Percentiles rank a stretch among this genome's conserved stretches.
Evolutionary conservation across 1,140 invertebrate genomes (phyloP).

Genomic region (Leptopilina boulardi): DNA sequence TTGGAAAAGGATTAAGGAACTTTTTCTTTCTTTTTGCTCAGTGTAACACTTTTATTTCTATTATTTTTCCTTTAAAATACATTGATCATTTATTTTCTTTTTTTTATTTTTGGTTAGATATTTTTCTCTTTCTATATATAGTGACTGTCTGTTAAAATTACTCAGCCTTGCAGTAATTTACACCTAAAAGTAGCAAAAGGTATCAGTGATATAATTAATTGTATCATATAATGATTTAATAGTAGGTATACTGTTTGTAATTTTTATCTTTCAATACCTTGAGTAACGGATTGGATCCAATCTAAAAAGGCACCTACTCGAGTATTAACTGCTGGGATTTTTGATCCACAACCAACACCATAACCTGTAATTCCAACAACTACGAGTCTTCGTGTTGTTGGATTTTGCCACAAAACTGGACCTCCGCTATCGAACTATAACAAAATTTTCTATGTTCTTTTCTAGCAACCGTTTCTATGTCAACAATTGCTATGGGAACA

Average conservation of each 20-base stretch:
- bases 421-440: constrained; percentile 83
- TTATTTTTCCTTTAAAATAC: background rate
- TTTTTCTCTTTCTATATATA: background rate
- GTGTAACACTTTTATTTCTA: no score
- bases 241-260: background rate
- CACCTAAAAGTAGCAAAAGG: background rate
- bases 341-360: constrained; percentile 75
- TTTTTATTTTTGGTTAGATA: background rate
- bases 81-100: background rate
- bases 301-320: constrained; percentile 74
- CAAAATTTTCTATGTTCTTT: constrained; percentile 28
- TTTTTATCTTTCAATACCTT: constrained; percentile 57
- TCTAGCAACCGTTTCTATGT: no score
- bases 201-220: background rate
- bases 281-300: constrained; percentile 76
- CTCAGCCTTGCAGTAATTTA: background rate
- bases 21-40: no score
- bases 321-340: constrained; percentile 75
- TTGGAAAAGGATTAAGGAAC: no score
- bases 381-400: constrained; percentile 68
- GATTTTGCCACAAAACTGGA: constrained; percentile 79
- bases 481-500: no score
- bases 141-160: background rate
- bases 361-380: constrained; percentile 78
- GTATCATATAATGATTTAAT: background rate